A percentile compares a stretch with the other conserved stretches of the same genome.
Conservation (phyloP, 2,113 vertebrate species). For the Colaptes auratus region DNA sequence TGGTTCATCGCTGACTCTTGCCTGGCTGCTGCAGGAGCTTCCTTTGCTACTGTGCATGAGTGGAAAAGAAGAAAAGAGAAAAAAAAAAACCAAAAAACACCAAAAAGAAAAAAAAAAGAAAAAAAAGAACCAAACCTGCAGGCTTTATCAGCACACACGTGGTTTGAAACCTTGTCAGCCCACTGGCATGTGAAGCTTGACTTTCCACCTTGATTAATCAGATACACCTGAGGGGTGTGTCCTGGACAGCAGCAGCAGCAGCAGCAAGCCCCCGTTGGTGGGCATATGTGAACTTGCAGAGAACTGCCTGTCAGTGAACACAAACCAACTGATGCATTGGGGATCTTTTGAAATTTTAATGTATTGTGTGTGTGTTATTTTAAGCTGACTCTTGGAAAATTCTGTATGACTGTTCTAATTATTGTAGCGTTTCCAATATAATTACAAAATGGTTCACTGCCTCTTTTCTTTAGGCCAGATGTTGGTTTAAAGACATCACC, state of each 20-base stretch:
- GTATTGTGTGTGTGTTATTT: constrained; percentile 44
- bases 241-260: not conserved
- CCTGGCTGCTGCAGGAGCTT: not conserved
- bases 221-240: not conserved
- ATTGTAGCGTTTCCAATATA: constrained; percentile 61
- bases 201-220: not conserved
- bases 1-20: fast-evolving
- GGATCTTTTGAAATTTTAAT: constrained; percentile 23
- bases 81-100: not conserved
- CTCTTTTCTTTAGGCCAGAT: constrained; percentile 57
- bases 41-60: fast-evolving
- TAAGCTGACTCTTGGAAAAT: constrained; percentile 37
- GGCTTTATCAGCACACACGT: not conserved
- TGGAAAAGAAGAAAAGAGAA: too few species aligned
- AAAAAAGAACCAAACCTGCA: not conserved
- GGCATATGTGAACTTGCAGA: not conserved
- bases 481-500: not conserved
- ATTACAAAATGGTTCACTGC: constrained; percentile 47
- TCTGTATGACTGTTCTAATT: constrained; percentile 59
- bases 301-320: not conserved
- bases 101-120: too few species aligned
- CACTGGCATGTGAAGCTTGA: not conserved
- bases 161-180: not conserved
- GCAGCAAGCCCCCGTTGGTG: not conserved
- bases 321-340: not conserved